Base-by-base conservation (phyloP, 2,797 vertebrate species). In the Ibycter americanus region DNA sequence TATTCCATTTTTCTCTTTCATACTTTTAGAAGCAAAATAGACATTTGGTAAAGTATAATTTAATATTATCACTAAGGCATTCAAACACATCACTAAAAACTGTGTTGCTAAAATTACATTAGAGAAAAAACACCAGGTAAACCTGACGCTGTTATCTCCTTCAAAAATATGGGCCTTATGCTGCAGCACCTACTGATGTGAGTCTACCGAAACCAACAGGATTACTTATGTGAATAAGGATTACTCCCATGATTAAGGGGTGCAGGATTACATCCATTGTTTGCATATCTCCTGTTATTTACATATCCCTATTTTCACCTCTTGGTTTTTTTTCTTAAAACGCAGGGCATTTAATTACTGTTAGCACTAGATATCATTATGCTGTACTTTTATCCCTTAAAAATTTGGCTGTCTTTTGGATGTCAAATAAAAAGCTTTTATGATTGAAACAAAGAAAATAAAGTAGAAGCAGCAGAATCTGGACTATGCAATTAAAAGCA, bases 231-330 rank as follows among this genome's bases (percentile, higher is more conserved):
- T 58, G 63, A 25, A 22, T 56, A 31, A 91, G 91, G 68, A 92
- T 93, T 77, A 44, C 65, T 93, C 63, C 86, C 78, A 34, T 54
- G 86, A 71, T 94, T 85, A 95, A 87, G 59, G 81, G 22, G 90
- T 54, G 86, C 82, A 92, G 79, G 67, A 85, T 93, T 96, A 93
- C 90, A 95, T 31, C 82, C 89, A 78, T 34, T 92, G 87, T 94
- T 96, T 83, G 92, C 84, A 65, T 93, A 62, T 73, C 87, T 90
- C 77, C 85, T 87, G 56, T 13, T 89, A 54, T 91, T 93, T 85
- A 83, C 80, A 90, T 22, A 82, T 52, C 80, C 71, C 51, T 70
- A 8, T 55, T 91, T 95, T 92, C 89, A 88, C 87, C 68, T 89
- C 49, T 42, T 26, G 11, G 26, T 26, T 62, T 32, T 52, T 18